Base-by-base conservation (phyloP, 2,888 invertebrate genomes). In the Drosophila emarginata region DNA sequence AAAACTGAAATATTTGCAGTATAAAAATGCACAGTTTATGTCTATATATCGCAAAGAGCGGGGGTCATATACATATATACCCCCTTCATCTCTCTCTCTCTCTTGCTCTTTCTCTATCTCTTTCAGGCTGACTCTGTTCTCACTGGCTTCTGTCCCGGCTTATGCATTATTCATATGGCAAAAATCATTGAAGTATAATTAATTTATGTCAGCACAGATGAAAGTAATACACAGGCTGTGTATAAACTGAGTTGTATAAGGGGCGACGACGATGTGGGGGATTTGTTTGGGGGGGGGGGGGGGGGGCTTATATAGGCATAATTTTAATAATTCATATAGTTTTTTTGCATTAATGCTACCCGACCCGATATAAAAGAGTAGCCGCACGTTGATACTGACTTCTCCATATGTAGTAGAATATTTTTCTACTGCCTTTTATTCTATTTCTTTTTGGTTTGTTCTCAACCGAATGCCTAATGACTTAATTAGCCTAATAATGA, bases 241-340 rank as follows among this genome's bases (percentile, higher is more conserved):
- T 50, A 60, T 50, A 51, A 23, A 26, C 21, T 50, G 32, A 12
- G 40, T 21, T 21, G 7, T 18, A 28, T 28, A n/a, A 7, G 21
- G 5, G 36, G 37, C 14, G 36, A 37, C 32, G 5, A 26, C 26
- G n/a, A 26, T 26, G 26, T 26, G 5, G 4, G 26, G 23, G 23
- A 2, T 23, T 23, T 23, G 23, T 23, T 23, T 23, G 2, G 23
- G 23, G 28, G 12, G 11, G 18, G 1, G 9, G 23, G 12, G 21
- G n/a, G 39, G n/a, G 11, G 18, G 2, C 2, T 9, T 26, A 28
- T 18, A 51, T 40, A 61, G 64, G 62, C 61, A 52, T 61, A 56
- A 86, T 86, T 79, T 79, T 79, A 79, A 80, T 83, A 86, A 79
- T 83, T 86, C 73, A 83, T 86, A 78, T 79, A 78, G 81, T 76